These are phyloP conservation scores for Cyanistes caeruleus DNA, from an alignment of 2,113 vertebrate genomes.

Conservation along the genomic window DNA sequence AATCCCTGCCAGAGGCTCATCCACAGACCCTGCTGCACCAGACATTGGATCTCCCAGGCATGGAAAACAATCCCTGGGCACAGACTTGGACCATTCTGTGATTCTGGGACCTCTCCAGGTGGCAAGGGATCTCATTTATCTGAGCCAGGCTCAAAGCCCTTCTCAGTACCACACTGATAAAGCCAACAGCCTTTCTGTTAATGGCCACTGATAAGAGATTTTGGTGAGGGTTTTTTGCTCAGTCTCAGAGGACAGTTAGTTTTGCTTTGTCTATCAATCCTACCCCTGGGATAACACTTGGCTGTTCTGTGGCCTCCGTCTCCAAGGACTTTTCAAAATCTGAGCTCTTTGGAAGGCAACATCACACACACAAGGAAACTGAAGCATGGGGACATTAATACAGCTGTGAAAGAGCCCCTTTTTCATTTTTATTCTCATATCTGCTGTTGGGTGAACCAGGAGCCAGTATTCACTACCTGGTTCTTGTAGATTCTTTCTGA, in stretches of 20 bases:
- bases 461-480: neutral
- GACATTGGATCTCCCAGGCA: neutral
- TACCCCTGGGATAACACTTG: neutral
- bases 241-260: neutral
- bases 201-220: slow-evolving; percentile 5
- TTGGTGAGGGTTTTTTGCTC: neutral
- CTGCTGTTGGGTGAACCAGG: neutral
- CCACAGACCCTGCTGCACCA: fast-evolving
- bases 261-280: neutral
- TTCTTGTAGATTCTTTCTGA: neutral
- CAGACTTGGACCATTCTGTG: neutral
- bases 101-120: neutral
- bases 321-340: neutral
- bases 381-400: neutral
- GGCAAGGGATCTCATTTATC: neutral
- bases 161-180: neutral
- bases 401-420: neutral
- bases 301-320: neutral
- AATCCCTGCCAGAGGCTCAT: neutral
- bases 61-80: neutral
- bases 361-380: neutral
- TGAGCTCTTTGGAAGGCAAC: neutral
- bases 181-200: slow-evolving; percentile 22
- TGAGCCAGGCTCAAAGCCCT: neutral
- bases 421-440: neutral